Percentiles rank a stretch among this genome's conserved stretches.
Evolutionary conservation across 2,113 vertebrate genomes (phyloP).

Genomic region (Tetrao urogallus): DNA sequence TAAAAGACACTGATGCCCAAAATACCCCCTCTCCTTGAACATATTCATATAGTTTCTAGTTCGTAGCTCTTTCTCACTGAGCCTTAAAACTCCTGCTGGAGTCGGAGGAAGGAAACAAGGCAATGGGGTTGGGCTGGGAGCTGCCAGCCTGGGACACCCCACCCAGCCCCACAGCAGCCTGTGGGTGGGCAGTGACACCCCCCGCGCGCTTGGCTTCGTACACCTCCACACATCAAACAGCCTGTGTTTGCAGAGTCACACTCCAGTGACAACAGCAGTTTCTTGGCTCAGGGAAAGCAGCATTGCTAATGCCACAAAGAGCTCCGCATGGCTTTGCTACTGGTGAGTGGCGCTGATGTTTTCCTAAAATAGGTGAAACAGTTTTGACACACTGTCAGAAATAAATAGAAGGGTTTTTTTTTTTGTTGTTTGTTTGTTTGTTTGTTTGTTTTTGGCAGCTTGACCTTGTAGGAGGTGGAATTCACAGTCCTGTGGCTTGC

Average conservation of each 20-base stretch:
- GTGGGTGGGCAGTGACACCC: background rate
- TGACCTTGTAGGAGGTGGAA: background rate
- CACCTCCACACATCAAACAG: constrained; percentile 7
- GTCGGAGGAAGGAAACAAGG: background rate
- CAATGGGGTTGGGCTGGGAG: background rate
- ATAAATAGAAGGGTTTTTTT: background rate
- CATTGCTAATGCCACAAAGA: background rate
- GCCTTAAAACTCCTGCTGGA: background rate
- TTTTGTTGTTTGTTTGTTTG: background rate
- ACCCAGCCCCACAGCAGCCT: accelerated
- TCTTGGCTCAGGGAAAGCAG: background rate
- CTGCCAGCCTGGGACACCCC: background rate
- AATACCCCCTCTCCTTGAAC: background rate
- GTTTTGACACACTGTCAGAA: background rate
- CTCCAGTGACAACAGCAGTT: background rate
- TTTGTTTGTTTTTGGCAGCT: background rate
- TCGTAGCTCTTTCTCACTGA: background rate
- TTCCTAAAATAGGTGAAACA: background rate
- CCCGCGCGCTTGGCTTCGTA: background rate
- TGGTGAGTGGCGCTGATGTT: background rate
- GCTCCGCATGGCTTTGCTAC: background rate
- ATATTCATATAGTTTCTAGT: background rate
- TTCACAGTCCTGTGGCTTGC: background rate
- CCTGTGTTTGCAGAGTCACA: accelerated
- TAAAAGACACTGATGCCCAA: background rate